Evolutionary conservation across 2,797 vertebrate genomes (phyloP).

Genomic region (Heteromormyrus szaboi): DNA sequence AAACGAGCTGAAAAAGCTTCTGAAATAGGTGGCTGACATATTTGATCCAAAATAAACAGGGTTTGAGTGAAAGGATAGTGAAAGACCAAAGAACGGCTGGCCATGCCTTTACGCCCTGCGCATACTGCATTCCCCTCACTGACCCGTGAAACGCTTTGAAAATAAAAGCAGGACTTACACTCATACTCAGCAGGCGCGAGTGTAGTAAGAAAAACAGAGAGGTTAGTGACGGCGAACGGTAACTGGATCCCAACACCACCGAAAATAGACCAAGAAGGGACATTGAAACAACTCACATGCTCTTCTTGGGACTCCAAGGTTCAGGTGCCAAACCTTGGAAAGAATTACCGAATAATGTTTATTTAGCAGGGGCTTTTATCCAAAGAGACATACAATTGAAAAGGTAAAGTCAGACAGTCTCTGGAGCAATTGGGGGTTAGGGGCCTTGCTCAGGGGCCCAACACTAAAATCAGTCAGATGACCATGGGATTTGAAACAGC

Average conservation of each 20-base stretch:
- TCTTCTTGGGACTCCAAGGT: neutral
- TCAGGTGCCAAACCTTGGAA: neutral
- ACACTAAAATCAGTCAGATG: neutral
- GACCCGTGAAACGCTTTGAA: neutral
- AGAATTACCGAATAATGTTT: neutral
- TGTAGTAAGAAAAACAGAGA: neutral
- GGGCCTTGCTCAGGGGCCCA: neutral
- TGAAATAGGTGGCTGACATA: conserved; percentile 11
- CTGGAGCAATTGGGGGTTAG: neutral
- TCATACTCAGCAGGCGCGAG: neutral
- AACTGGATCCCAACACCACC: neutral
- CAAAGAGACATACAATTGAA: neutral
- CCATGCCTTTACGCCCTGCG: conserved; percentile 17
- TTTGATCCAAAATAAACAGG: conserved; percentile 35
- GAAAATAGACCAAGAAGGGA: neutral
- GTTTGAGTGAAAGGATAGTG: conserved; percentile 27
- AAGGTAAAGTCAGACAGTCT: neutral
- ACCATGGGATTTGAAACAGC: neutral
- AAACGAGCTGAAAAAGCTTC: conserved; percentile 33
- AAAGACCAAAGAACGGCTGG: conserved; percentile 24
- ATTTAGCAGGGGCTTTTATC: neutral
- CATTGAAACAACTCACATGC: neutral
- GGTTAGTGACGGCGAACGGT: neutral
- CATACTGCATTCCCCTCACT: conserved; percentile 11
- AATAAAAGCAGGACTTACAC: neutral